phyloP scores from a whole-genome alignment of 2,797 vertebrate genomes.

The Molossus molossus region DNA sequence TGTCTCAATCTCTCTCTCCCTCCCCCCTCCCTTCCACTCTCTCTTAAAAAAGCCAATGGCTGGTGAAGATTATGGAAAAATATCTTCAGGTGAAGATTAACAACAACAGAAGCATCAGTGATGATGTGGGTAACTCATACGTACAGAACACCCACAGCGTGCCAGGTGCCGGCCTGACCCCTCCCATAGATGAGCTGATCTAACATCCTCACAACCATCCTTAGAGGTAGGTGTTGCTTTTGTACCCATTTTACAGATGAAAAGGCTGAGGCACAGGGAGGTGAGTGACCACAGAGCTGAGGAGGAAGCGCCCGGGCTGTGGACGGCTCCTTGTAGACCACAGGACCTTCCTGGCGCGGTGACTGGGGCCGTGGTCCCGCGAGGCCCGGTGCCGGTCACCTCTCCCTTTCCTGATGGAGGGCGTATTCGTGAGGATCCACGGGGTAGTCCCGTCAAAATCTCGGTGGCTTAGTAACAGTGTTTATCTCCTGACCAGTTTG shows the following conservation, averaged over 20 bases:
- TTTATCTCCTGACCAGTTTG: not conserved
- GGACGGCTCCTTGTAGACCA: not conserved
- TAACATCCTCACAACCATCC: not conserved
- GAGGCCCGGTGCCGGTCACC: not conserved
- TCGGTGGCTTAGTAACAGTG: not conserved
- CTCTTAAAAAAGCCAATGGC: too few species aligned
- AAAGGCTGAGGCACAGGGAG: not conserved
- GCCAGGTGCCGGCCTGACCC: not conserved
- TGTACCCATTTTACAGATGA: not conserved
- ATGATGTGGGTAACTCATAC: not conserved
- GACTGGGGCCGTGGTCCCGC: not conserved
- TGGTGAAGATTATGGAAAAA: too few species aligned
- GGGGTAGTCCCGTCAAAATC: not conserved
- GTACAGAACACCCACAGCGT: fast-evolving
- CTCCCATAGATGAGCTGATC: too few species aligned
- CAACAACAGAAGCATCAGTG: not conserved
- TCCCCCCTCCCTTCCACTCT: too few species aligned
- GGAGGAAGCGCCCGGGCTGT: not conserved
- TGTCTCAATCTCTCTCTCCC: too few species aligned
- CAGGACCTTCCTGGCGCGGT: not conserved
- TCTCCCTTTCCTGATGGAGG: not conserved
- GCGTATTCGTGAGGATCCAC: not conserved
- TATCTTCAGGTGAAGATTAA: too few species aligned
- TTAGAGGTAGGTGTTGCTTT: not conserved
- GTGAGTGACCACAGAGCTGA: not conserved